phyloP scores from a whole-genome alignment of 2,888 invertebrate genomes.

The Linnaemya tessellans region DNA sequence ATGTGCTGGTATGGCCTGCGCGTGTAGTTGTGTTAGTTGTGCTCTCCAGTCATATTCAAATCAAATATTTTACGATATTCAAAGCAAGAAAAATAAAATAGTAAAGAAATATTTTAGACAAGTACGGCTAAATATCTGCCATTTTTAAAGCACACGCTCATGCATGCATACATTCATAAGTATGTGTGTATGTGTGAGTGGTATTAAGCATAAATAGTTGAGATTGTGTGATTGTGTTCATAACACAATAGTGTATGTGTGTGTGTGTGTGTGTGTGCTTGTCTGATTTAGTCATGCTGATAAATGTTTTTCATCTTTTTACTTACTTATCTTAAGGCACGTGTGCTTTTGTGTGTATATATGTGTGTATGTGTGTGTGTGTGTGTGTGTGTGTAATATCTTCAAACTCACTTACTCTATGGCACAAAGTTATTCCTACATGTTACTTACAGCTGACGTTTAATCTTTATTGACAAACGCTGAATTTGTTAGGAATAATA shows the following conservation, averaged over 20 bases:
- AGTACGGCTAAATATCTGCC: constrained; percentile 39
- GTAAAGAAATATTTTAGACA: constrained; percentile 35
- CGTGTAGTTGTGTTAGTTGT: constrained; percentile 18
- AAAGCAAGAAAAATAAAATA: constrained; percentile 4
- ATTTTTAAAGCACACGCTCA: neutral
- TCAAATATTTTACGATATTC: constrained; percentile 55
- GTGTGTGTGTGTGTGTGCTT: constrained; percentile 29
- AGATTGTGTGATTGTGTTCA: constrained; percentile 16
- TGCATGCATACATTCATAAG: neutral
- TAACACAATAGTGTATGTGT: constrained; percentile 44
- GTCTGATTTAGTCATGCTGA: constrained; percentile 14
- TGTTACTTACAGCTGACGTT: constrained; percentile 68
- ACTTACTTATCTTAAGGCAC: constrained; percentile 49
- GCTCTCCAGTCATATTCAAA: constrained; percentile 57
- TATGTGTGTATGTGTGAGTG: no score
- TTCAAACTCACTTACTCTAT: neutral
- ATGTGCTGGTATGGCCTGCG: neutral
- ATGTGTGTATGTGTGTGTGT: neutral
- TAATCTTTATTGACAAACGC: constrained; percentile 68
- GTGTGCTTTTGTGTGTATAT: constrained; percentile 18
- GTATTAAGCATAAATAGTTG: neutral
- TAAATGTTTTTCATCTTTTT: constrained; percentile 35
- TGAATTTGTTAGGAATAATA: constrained; percentile 40
- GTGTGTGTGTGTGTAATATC: neutral
- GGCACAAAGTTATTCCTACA: constrained; percentile 14